Conservation (phyloP, 2,888 invertebrate species). For the Drosophila neotestacea region DNA sequence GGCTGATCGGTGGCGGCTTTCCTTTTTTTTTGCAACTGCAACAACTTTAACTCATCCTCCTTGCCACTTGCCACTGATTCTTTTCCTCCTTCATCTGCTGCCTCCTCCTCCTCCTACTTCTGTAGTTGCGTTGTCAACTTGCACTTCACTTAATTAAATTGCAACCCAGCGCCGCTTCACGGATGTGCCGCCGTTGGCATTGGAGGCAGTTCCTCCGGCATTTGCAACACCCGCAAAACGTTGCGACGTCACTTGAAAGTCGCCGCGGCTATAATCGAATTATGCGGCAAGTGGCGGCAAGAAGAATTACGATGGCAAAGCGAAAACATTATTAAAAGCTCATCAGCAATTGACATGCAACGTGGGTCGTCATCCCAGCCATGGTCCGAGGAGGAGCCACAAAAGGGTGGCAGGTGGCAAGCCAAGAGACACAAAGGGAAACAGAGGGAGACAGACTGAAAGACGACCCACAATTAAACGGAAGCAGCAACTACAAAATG, state of each 20-base stretch:
- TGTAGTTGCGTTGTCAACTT: conserved; percentile 44
- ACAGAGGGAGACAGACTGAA: conserved; percentile 7
- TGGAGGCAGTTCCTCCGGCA: conserved; percentile 36
- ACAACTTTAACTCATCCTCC: conserved; percentile 40
- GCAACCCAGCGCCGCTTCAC: conserved; percentile 69
- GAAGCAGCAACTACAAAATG: conserved; percentile 67
- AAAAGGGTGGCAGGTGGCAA: neutral
- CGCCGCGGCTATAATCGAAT: conserved; percentile 74
- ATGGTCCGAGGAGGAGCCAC: neutral
- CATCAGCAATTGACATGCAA: conserved; percentile 78
- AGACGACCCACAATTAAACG: conserved; percentile 65
- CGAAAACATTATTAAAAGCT: conserved; percentile 78
- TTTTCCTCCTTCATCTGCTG: neutral
- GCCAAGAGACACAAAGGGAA: neutral
- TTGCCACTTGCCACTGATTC: conserved; percentile 9
- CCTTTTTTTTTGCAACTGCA: conserved; percentile 68
- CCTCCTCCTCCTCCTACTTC: too few relatives aligned
- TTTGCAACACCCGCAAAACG: conserved; percentile 23
- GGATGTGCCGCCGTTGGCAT: conserved; percentile 56
- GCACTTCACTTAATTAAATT: conserved; percentile 80
- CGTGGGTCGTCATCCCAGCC: conserved; percentile 41
- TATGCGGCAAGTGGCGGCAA: conserved; percentile 71
- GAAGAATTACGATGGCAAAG: conserved; percentile 75
- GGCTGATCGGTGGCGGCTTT: conserved; percentile 64
- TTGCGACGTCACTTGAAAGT: conserved; percentile 63